A percentile compares a stretch with the other conserved stretches of the same genome.
Evolutionary conservation across 2,113 vertebrate species (phyloP).

Genomic region (Sterna hirundo): DNA sequence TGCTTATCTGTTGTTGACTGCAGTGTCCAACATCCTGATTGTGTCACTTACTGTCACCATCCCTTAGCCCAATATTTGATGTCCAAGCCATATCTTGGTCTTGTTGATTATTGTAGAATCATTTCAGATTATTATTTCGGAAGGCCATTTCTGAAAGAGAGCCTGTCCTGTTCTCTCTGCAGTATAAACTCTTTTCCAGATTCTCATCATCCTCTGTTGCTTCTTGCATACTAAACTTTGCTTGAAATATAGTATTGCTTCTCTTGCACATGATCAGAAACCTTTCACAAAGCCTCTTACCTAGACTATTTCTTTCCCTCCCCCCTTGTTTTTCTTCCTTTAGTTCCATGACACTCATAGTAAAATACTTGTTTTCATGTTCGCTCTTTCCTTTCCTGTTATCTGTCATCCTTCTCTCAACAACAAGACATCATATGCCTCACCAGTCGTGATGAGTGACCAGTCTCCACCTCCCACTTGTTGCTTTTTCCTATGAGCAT

Average conservation of each 20-base stretch:
- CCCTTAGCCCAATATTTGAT: background rate
- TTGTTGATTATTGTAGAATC: background rate
- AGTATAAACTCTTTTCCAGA: background rate
- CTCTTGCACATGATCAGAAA: background rate
- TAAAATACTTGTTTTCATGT: slow-evolving; percentile 22
- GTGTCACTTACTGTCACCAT: background rate
- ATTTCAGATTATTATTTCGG: background rate
- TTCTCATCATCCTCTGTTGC: background rate
- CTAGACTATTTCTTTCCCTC: background rate
- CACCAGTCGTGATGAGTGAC: background rate
- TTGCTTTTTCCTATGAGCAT: background rate
- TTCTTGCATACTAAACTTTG: background rate
- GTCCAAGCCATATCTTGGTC: background rate
- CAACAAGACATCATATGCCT: background rate
- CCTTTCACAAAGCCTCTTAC: background rate
- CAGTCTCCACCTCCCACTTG: background rate
- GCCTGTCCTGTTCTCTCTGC: background rate
- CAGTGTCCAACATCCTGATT: background rate
- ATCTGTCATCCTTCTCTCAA: background rate
- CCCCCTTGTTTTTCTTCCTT: background rate
- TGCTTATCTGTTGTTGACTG: background rate
- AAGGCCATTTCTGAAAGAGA: background rate
- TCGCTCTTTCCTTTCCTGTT: background rate
- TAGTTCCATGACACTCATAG: background rate
- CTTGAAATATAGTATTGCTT: background rate